Evolutionary conservation across 2,797 vertebrate genomes (phyloP).

Genomic region (Molossus molossus): DNA sequence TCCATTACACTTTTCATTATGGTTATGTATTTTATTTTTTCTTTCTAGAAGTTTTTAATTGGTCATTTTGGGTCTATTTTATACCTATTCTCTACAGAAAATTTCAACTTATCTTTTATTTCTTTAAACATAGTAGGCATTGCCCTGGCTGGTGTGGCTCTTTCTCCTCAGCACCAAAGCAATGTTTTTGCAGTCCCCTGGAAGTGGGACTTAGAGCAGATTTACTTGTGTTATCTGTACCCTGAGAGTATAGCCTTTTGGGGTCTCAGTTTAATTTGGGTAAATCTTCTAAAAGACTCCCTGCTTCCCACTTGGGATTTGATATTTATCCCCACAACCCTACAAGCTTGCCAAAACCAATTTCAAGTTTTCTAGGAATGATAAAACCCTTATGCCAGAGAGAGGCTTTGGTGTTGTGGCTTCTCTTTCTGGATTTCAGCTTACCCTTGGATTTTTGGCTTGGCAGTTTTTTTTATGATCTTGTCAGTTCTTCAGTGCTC

Average conservation of each 20-base stretch:
- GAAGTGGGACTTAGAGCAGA: background rate
- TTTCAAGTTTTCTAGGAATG: constrained; percentile 1
- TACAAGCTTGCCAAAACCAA: constrained; percentile 10
- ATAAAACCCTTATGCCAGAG: background rate
- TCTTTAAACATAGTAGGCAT: too few species aligned
- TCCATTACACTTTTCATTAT: constrained; percentile 28
- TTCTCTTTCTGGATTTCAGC: constrained; percentile 11
- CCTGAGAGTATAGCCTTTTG: background rate
- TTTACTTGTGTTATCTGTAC: background rate
- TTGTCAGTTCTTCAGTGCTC: background rate
- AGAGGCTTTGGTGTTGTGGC: background rate
- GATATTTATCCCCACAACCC: background rate
- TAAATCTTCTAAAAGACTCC: background rate
- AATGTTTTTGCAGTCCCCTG: background rate
- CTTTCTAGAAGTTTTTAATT: background rate
- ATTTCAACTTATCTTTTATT: background rate
- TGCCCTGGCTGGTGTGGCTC: too few species aligned
- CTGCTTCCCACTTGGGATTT: background rate
- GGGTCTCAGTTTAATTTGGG: background rate
- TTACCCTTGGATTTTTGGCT: constrained; percentile 55
- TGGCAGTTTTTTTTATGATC: background rate
- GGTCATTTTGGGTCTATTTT: background rate
- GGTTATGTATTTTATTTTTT: background rate
- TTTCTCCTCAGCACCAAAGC: background rate
- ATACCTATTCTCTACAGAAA: background rate